Percentiles rank a stretch among this genome's conserved stretches.
These are phyloP conservation scores for Ormyrus pomaceus DNA, from an alignment of 2,888 invertebrate genomes.

Conservation along the genomic window DNA sequence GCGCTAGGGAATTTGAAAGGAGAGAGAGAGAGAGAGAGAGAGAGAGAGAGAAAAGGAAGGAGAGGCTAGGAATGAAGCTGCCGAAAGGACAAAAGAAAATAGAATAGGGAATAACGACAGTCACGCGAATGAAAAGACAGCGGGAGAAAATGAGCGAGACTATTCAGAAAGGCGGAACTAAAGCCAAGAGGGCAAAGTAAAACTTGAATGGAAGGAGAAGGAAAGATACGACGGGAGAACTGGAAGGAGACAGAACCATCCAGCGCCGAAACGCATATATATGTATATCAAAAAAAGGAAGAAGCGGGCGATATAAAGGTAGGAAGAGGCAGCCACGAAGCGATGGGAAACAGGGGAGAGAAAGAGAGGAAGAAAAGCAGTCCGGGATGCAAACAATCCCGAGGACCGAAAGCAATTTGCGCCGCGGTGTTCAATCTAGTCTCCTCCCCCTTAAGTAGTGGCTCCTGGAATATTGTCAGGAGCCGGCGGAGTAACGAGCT, in stretches of 20 bases:
- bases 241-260: background rate
- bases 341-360: background rate
- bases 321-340: background rate
- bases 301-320: background rate
- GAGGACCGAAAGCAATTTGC: conserved; percentile 69
- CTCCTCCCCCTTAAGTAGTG: conserved; percentile 57
- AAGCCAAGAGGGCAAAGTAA: conserved; percentile 49
- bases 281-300: conserved; percentile 18
- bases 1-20: conserved; percentile 33
- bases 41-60: no score
- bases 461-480: conserved; percentile 62
- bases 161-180: conserved; percentile 49
- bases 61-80: conserved; percentile 30
- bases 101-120: conserved; percentile 41
- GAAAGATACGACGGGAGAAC: no score
- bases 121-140: conserved; percentile 46
- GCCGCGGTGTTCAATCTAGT: conserved; percentile 67
- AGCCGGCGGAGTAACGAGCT: background rate
- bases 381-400: conserved; percentile 67
- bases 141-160: conserved; percentile 34
- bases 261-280: conserved; percentile 1
- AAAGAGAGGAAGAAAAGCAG: conserved; percentile 35
- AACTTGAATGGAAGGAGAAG: conserved; percentile 25
- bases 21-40: background rate
- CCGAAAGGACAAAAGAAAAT: conserved; percentile 49